Percentiles rank a stretch among this genome's conserved stretches.
phyloP scores from a whole-genome alignment of 2,797 vertebrate genomes.

The Poeciliopsis gracilis region DNA sequence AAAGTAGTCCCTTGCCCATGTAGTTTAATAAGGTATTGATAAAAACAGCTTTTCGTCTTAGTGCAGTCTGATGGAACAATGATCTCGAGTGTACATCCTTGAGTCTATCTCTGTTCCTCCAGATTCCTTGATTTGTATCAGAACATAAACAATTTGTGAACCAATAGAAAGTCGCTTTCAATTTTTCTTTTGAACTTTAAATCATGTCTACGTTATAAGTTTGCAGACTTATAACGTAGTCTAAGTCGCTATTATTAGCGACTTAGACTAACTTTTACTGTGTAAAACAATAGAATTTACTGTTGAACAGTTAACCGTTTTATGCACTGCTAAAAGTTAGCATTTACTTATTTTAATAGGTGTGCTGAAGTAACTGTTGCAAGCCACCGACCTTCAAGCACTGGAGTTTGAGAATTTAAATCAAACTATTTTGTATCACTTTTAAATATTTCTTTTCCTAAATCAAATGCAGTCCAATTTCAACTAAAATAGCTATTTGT shows the following conservation, averaged over 20 bases:
- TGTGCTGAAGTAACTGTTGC: no score
- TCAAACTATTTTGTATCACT: no score
- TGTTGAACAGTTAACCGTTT: not conserved
- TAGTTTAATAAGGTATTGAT: constrained; percentile 1
- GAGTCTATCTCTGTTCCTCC: not conserved
- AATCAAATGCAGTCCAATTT: no score
- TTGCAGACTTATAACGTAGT: no score
- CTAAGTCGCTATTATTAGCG: not conserved
- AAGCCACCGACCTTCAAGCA: no score
- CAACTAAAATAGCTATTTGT: no score
- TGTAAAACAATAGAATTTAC: not conserved
- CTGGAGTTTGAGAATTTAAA: no score
- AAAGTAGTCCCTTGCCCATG: not conserved
- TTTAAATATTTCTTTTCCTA: no score
- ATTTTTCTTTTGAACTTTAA: not conserved
- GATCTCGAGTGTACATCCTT: not conserved
- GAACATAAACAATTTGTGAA: not conserved
- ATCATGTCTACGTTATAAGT: not conserved
- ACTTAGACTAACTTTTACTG: not conserved
- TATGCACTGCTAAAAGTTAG: not conserved
- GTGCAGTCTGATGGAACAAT: not conserved
- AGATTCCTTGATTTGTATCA: not conserved
- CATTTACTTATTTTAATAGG: not conserved
- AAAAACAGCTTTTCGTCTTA: not conserved
- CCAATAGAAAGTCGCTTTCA: not conserved